Percentiles rank a stretch among this genome's conserved stretches.
These are phyloP conservation scores for Rhagonycha lutea DNA, from an alignment of 2,888 invertebrate genomes.

Conservation along the genomic window DNA sequence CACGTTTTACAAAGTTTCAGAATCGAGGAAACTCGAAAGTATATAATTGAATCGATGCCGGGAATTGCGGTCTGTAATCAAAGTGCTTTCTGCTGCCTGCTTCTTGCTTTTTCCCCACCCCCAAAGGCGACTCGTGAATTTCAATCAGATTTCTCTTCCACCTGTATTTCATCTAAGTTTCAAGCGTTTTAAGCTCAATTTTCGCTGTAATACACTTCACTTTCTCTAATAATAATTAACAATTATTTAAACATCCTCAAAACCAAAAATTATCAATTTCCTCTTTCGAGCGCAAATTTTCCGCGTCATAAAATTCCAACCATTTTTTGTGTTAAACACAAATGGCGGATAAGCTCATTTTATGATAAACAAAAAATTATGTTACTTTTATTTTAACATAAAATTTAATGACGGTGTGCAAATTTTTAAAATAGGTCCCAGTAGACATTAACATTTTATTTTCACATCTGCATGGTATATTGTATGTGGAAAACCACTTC, in stretches of 20 bases:
- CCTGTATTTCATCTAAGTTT: conserved; percentile 3
- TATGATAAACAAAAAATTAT: neutral
- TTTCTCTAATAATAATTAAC: neutral
- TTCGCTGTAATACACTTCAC: neutral
- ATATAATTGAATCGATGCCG: conserved; percentile 43
- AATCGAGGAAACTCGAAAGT: conserved; percentile 39
- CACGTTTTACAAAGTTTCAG: conserved; percentile 40
- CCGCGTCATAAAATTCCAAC: neutral
- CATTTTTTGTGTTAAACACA: neutral
- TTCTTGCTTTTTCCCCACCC: conserved; percentile 29
- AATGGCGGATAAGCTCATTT: neutral
- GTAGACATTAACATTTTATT: neutral
- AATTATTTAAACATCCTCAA: neutral
- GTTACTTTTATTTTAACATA: neutral
- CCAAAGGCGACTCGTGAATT: conserved; percentile 37
- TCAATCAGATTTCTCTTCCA: conserved; percentile 33
- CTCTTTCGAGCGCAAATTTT: neutral
- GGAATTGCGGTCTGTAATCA: conserved; percentile 44
- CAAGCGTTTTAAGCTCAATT: conserved; percentile 1
- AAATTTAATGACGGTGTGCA: neutral
- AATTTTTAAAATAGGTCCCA: neutral
- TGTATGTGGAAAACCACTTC: neutral
- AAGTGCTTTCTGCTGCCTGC: conserved; percentile 39
- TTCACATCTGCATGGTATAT: neutral
- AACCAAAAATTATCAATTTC: neutral